These are phyloP conservation scores for Phalera bucephala DNA, from an alignment of 2,888 invertebrate genomes.

Conservation along the genomic window DNA sequence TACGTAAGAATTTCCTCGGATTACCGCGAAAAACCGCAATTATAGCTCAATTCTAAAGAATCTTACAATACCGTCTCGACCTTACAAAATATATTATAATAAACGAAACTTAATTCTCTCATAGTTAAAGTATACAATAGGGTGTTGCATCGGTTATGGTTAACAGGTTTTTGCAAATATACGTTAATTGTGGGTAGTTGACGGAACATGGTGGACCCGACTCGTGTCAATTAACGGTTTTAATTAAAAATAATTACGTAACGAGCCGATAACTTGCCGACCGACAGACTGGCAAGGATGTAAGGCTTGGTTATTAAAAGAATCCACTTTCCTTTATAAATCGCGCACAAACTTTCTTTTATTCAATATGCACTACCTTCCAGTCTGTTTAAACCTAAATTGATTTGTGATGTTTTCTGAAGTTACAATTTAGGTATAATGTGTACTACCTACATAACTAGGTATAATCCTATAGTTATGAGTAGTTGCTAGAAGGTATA, in stretches of 20 bases:
- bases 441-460: no score
- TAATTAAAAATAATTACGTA: slow-evolving; percentile 46
- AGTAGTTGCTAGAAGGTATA: no score
- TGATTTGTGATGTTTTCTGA: no score
- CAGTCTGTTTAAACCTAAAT: no score
- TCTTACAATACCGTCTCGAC: neutral
- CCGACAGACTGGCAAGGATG: neutral
- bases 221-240: slow-evolving; percentile 25
- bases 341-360: no score
- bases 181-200: neutral
- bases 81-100: slow-evolving; percentile 5
- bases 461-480: no score
- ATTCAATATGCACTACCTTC: no score
- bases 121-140: no score
- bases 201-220: slow-evolving; percentile 7
- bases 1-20: neutral
- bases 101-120: slow-evolving; percentile 5
- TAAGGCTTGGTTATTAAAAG: neutral
- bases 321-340: no score
- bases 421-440: no score
- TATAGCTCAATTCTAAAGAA: neutral
- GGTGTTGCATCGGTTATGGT: no score
- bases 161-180: no score
- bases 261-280: slow-evolving; percentile 22
- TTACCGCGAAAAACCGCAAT: neutral